phyloP scores from a whole-genome alignment of 2,113 vertebrate genomes.

The Cromileptes altivelis region DNA sequence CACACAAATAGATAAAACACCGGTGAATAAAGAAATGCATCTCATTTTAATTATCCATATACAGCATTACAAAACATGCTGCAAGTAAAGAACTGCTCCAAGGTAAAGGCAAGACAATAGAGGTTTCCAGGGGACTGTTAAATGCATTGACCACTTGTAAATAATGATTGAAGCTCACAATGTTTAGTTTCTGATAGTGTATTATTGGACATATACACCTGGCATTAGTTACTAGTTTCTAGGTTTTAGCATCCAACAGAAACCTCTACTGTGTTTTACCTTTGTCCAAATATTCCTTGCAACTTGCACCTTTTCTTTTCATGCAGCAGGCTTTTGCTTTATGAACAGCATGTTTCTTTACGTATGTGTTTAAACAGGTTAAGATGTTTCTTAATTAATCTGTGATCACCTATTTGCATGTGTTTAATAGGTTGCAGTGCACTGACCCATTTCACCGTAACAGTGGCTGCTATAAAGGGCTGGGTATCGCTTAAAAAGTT shows the following conservation, averaged over 20 bases:
- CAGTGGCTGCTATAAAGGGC: background rate
- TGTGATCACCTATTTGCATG: background rate
- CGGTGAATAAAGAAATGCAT: background rate
- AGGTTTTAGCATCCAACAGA: background rate
- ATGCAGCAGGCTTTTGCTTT: background rate
- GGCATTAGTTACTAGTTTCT: background rate
- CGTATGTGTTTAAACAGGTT: background rate
- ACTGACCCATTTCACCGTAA: background rate
- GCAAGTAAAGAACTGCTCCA: background rate
- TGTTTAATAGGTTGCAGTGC: background rate
- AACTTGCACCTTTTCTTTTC: background rate
- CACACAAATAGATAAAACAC: too few species aligned
- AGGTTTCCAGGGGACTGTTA: background rate
- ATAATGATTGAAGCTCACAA: too few species aligned
- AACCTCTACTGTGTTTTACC: background rate
- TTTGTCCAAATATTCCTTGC: background rate
- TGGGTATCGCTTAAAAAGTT: too few species aligned
- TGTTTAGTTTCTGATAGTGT: background rate
- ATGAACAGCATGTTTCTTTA: too few species aligned
- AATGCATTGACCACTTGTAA: too few species aligned
- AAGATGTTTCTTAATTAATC: background rate
- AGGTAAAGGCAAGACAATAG: background rate
- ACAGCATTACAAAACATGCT: background rate
- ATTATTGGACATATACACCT: background rate
- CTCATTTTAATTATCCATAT: background rate